Conservation (phyloP, 2,888 invertebrate genomes). For the Eristalis tenax region DNA sequence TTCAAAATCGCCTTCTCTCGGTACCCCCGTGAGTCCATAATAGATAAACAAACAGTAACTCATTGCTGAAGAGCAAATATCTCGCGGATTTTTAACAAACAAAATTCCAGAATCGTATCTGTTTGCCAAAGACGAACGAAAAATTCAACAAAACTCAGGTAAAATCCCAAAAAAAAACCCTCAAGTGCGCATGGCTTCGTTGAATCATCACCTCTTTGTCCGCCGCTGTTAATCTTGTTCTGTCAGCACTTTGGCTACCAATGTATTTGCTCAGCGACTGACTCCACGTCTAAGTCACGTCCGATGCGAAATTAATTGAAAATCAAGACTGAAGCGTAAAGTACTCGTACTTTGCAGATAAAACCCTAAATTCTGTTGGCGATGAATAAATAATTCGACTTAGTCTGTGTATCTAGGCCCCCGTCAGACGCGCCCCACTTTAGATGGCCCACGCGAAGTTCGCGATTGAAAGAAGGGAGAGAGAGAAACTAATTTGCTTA, state of each 20-base stretch:
- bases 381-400: background rate
- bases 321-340: constrained; percentile 49
- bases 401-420: constrained; percentile 1
- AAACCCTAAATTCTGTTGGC: constrained; percentile 3
- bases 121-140: constrained; percentile 5
- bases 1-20: constrained; percentile 24
- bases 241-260: constrained; percentile 61
- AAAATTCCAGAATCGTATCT: constrained; percentile 55
- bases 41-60: constrained; percentile 49
- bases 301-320: constrained; percentile 66
- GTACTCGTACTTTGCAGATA: constrained; percentile 19
- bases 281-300: constrained; percentile 48
- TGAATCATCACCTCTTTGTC: constrained; percentile 50
- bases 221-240: constrained; percentile 62
- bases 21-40: constrained; percentile 40
- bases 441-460: constrained; percentile 3
- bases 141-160: background rate
- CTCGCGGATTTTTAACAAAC: constrained; percentile 37
- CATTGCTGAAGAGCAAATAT: constrained; percentile 45
- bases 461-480: no score
- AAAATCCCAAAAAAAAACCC: constrained; percentile 1
- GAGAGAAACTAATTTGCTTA: constrained; percentile 22
- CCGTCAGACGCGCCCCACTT: constrained; percentile 44
- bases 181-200: constrained; percentile 2
- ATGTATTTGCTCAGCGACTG: constrained; percentile 47